These are phyloP conservation scores for Drosophila vallismaia DNA, from an alignment of 2,888 invertebrate genomes.

Conservation along the genomic window DNA sequence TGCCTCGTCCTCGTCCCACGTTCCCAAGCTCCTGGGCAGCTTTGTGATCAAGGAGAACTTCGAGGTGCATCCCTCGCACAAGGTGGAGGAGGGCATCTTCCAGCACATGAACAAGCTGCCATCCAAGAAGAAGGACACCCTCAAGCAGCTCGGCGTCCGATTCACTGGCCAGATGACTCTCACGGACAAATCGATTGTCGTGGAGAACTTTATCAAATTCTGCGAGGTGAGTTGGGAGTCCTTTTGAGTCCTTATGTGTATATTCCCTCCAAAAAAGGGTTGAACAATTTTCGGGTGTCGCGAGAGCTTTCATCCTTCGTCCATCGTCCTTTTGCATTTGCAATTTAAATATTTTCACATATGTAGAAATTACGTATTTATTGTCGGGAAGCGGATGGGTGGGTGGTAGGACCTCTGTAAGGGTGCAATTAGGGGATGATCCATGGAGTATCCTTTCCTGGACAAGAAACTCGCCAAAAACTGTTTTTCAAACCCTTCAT, in stretches of 20 bases:
- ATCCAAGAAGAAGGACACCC: conserved; percentile 83
- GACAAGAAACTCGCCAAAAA: background rate
- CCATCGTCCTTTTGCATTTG: conserved; percentile 42
- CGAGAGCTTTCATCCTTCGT: conserved; percentile 11
- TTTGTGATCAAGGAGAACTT: conserved; percentile 83
- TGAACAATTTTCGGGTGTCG: conserved; percentile 7
- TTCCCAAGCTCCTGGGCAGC: conserved; percentile 81
- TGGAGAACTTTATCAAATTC: conserved; percentile 83
- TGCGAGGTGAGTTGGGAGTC: conserved; percentile 80
- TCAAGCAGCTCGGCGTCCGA: conserved; percentile 83
- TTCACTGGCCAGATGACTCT: conserved; percentile 84
- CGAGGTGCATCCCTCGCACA: conserved; percentile 83
- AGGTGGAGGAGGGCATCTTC: conserved; percentile 84
- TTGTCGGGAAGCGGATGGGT: conserved; percentile 3
- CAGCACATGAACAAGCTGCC: conserved; percentile 84
- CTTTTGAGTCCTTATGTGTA: background rate
- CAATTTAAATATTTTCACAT: conserved; percentile 52
- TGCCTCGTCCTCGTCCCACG: conserved; percentile 58
- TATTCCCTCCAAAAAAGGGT: background rate
- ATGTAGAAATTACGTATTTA: conserved; percentile 41
- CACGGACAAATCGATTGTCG: conserved; percentile 84
- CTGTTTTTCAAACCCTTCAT: background rate
- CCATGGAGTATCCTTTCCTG: background rate
- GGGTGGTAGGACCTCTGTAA: background rate
- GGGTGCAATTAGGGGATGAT: conserved; percentile 20